These are phyloP conservation scores for Chrysochloris asiatica DNA, from an alignment of 2,113 vertebrate species.

Conservation along the genomic window DNA sequence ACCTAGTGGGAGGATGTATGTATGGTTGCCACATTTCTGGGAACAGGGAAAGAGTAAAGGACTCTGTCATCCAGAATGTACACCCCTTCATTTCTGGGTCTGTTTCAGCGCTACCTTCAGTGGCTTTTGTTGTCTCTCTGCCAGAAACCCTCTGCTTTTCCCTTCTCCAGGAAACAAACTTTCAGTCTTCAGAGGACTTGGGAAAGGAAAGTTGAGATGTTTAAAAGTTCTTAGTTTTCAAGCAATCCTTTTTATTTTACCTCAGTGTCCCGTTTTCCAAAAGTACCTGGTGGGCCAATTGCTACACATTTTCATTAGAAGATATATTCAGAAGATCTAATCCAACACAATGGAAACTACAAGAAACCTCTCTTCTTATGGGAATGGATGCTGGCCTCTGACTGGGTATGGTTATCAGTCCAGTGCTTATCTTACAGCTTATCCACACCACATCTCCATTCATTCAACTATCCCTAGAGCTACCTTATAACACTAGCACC, in stretches of 20 bases:
- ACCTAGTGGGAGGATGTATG: not conserved
- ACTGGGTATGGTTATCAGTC: fast-evolving
- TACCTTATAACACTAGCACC: no score
- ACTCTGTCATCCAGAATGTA: not conserved
- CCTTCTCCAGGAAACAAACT: not conserved
- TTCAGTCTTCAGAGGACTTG: not conserved
- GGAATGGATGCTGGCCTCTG: not conserved
- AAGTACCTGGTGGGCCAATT: not conserved
- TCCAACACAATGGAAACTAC: not conserved
- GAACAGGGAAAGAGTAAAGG: not conserved
- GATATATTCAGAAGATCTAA: not conserved
- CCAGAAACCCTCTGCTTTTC: no score
- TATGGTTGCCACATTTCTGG: fast-evolving
- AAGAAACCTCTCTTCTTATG: fast-evolving
- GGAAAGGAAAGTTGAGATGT: not conserved
- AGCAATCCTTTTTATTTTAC: not conserved
- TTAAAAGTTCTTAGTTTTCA: not conserved
- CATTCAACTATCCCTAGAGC: not conserved
- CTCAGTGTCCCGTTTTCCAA: not conserved
- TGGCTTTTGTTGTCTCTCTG: no score
- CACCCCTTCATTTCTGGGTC: not conserved
- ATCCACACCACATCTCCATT: not conserved
- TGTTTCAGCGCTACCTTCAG: not conserved
- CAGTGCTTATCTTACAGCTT: not conserved
- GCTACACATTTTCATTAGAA: not conserved